Base-by-base conservation (phyloP, 2,888 invertebrate species). In the Dexiosoma caninum region DNA sequence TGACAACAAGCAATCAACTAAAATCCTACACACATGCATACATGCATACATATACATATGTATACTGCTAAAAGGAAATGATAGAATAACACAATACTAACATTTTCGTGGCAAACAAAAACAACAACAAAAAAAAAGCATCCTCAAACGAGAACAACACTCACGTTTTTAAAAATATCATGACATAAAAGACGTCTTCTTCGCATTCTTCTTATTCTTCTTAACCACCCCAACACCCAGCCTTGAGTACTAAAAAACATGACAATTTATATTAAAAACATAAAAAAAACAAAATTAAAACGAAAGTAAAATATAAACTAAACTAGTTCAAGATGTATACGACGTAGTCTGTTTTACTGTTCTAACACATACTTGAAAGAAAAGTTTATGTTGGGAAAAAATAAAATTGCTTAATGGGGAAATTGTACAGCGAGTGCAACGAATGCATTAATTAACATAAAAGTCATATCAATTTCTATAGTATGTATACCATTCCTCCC, bases 311-410 rank as follows among this genome's bases (percentile, higher is more conserved):
- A 66, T 51, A 46, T 10, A 57, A 74, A 74, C 64, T 74, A 64
- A 74, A 76, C 75, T 69, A 60, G 67, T 60, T 69, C 67, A 76
- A 59, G 75, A 21, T 53, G 49, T n/a, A 32, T n/a, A n/a, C n/a
- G n/a, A n/a, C n/a, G n/a, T 40, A 30, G 60, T 51, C 16, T 23
- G 21, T 49, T 1, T 35, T 59, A 37, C 12, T 51, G 53, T 59
- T 66, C 12, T 42, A 49, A 16, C 49, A 42, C 23, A 59, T 42
- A 49, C 30, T 51, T 51, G 14, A 66, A 75, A 27, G 8, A 59
- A 53, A 60, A 35, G 32, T 23, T 59, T 66, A 30, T 40, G 0
- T 2, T 46, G 46, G 19, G 10, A 51, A 66, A 27, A 27, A 66
- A 2, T 4, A 6, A n/a, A 44, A 19, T 19, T 23, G 27, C 27